phyloP scores from a whole-genome alignment of 2,797 vertebrate genomes.

The Scolopax bukidnonensis region DNA sequence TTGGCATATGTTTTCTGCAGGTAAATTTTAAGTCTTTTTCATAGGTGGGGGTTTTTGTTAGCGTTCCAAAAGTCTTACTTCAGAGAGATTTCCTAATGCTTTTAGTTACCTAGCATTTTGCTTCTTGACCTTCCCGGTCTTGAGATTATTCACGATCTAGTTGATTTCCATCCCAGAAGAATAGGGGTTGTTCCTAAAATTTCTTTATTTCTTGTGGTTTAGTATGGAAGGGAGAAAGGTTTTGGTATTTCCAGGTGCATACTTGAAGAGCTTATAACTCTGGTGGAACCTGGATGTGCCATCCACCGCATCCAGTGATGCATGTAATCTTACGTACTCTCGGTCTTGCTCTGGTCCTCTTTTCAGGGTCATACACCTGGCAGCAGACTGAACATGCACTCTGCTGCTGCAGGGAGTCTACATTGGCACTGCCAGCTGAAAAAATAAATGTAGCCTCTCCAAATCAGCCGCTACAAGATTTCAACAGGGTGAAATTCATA shows the following conservation, averaged over 20 bases:
- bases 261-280: neutral
- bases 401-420: neutral
- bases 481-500: neutral
- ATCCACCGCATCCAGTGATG: fast-evolving
- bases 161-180: neutral
- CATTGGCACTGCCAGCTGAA: neutral
- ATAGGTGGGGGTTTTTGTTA: neutral
- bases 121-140: neutral
- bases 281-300: neutral
- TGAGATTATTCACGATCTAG: neutral
- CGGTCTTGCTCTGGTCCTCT: neutral
- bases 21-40: neutral
- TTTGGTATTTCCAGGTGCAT: neutral
- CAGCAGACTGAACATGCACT: neutral
- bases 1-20: neutral
- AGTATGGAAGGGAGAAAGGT: neutral
- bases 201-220: neutral
- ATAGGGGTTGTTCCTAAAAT: neutral
- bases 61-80: neutral
- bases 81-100: neutral
- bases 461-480: neutral
- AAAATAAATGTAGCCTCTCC: neutral
- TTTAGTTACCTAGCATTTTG: neutral
- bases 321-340: neutral
- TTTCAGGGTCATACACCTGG: neutral